phyloP scores from a whole-genome alignment of 2,888 invertebrate genomes.

The Melipona beecheii region DNA sequence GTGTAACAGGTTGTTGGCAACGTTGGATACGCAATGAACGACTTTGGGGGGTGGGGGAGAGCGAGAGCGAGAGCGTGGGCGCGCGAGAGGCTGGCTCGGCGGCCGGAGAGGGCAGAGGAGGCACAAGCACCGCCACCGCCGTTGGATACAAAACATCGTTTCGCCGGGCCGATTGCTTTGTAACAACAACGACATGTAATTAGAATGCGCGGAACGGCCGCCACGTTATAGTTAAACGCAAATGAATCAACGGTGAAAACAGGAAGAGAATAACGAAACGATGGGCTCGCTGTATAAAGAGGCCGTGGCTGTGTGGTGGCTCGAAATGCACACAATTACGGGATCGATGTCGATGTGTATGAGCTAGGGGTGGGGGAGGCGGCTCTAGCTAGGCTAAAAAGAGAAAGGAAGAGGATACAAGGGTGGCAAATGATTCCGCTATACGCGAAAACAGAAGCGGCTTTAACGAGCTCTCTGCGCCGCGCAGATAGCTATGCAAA shows the following conservation, averaged over 20 bases:
- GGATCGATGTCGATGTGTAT: slow-evolving; percentile 41
- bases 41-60: slow-evolving; percentile 30
- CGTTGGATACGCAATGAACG: slow-evolving; percentile 61
- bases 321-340: slow-evolving; percentile 43
- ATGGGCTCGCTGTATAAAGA: slow-evolving; percentile 28
- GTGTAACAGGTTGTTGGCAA: slow-evolving; percentile 70
- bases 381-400: no score
- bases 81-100: not conserved
- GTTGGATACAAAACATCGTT: slow-evolving; percentile 49
- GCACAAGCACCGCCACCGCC: not conserved
- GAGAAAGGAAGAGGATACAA: not conserved
- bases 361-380: not conserved
- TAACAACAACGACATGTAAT: slow-evolving; percentile 49
- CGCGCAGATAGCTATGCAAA: slow-evolving; percentile 68
- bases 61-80: no score
- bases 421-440: slow-evolving; percentile 49
- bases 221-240: slow-evolving; percentile 19
- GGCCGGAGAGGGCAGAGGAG: slow-evolving; percentile 12
- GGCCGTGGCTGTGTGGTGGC: not conserved
- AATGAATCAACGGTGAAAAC: slow-evolving; percentile 17
- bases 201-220: slow-evolving; percentile 33
- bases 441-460: slow-evolving; percentile 53
- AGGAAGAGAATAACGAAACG: slow-evolving; percentile 27
- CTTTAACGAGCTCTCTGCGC: slow-evolving; percentile 58
- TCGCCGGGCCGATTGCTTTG: slow-evolving; percentile 41